These are phyloP conservation scores for Paramisgurnus dabryanus DNA, from an alignment of 2,113 vertebrate genomes.

Conservation along the genomic window DNA sequence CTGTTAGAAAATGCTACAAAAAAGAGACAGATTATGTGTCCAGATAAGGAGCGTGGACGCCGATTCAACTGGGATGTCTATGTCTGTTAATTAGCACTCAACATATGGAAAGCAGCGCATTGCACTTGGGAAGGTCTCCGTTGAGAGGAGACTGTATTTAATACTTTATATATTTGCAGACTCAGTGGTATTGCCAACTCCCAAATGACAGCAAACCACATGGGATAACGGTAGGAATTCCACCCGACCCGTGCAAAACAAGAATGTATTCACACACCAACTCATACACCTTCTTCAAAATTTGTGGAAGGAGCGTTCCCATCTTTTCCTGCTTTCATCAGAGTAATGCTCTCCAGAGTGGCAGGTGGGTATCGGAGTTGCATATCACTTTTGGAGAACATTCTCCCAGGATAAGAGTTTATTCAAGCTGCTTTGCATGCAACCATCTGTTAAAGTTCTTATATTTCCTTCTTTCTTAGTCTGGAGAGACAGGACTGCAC, in stretches of 20 bases:
- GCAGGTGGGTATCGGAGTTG: constrained; percentile 20
- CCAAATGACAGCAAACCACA: constrained; percentile 54
- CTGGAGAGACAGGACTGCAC: constrained; percentile 27
- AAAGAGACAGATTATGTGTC: constrained; percentile 54
- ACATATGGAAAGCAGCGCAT: constrained; percentile 72
- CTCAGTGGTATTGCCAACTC: constrained; percentile 59
- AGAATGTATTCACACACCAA: not conserved
- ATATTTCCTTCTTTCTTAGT: constrained; percentile 45
- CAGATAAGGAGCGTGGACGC: constrained; percentile 49
- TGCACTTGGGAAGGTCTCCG: constrained; percentile 66
- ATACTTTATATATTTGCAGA: constrained; percentile 65
- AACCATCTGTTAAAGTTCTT: constrained; percentile 69
- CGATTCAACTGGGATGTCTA: constrained; percentile 63
- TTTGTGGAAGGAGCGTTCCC: not conserved
- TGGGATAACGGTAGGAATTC: constrained; percentile 56
- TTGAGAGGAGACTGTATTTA: constrained; percentile 59
- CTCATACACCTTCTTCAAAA: not conserved
- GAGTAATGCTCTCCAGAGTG: constrained; percentile 20
- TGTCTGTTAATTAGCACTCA: constrained; percentile 74
- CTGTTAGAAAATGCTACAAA: not conserved
- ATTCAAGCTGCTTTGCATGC: constrained; percentile 68
- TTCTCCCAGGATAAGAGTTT: constrained; percentile 59
- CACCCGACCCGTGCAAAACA: constrained; percentile 35
- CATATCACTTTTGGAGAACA: constrained; percentile 14
- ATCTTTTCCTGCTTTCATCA: constrained; percentile 21